phyloP scores from a whole-genome alignment of 2,113 vertebrate species.

The Phoenicopterus ruber region DNA sequence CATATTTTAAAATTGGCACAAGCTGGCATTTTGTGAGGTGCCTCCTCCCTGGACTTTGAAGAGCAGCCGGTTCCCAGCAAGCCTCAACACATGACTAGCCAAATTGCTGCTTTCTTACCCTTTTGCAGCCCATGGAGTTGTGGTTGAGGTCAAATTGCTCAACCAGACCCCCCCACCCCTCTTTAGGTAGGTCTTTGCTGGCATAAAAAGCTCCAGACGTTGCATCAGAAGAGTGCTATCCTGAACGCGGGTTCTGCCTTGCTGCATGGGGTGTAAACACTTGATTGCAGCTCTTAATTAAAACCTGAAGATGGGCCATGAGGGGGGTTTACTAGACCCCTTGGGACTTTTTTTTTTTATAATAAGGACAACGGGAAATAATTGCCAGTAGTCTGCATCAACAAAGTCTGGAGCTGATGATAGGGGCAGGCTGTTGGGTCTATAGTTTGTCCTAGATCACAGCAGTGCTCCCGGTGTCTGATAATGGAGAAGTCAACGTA shows the following conservation, averaged over 20 bases:
- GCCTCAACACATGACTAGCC: background rate
- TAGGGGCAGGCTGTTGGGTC: background rate
- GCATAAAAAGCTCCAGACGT: background rate
- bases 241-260: background rate
- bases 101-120: conserved; percentile 1
- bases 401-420: background rate
- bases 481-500: background rate
- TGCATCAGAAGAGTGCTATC: background rate
- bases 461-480: background rate
- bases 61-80: background rate
- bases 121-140: background rate
- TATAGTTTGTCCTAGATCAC: background rate
- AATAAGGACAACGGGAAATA: background rate
- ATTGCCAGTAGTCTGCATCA: background rate
- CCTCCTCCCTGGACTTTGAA: background rate
- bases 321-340: background rate
- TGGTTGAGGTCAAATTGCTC: background rate
- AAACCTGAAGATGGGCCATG: background rate
- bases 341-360: background rate
- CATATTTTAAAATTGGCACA: background rate
- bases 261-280: background rate
- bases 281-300: background rate
- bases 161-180: background rate
- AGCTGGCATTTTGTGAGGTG: background rate
- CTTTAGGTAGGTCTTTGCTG: background rate